phyloP scores from a whole-genome alignment of 2,888 invertebrate genomes.

The Leucoma salicis region DNA sequence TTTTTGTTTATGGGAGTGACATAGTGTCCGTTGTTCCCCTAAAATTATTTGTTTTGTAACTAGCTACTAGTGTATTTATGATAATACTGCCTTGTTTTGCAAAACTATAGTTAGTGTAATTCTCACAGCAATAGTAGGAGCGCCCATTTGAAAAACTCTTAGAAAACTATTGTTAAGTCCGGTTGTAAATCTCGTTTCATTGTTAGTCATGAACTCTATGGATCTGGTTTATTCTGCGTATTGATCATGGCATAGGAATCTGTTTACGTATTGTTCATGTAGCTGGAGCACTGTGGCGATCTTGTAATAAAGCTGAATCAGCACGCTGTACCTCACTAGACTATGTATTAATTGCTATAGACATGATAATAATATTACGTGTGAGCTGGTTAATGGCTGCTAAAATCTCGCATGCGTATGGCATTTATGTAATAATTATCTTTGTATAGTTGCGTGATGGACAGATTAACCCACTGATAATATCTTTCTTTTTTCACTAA shows the following conservation, averaged over 20 bases:
- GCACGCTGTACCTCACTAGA: constrained; percentile 72
- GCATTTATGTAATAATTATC: constrained; percentile 54
- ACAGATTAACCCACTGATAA: constrained; percentile 67
- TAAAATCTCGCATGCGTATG: constrained; percentile 62
- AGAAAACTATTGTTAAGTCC: constrained; percentile 31
- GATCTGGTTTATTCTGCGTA: constrained; percentile 56
- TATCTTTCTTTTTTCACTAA: too few relatives aligned
- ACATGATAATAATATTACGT: constrained; percentile 65
- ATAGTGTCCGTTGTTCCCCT: too few relatives aligned
- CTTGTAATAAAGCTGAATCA: constrained; percentile 64
- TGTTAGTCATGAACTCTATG: constrained; percentile 43
- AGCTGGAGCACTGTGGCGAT: constrained; percentile 45
- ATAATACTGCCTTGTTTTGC: too few relatives aligned
- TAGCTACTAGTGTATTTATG: too few relatives aligned
- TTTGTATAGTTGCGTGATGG: constrained; percentile 48
- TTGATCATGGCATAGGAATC: constrained; percentile 62
- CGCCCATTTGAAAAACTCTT: too few relatives aligned
- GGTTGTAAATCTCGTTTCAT: constrained; percentile 38
- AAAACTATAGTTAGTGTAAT: too few relatives aligned
- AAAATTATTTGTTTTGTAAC: too few relatives aligned
- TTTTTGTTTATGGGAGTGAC: constrained; percentile 29
- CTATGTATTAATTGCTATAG: constrained; percentile 72
- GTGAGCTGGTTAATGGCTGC: constrained; percentile 60
- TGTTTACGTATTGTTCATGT: constrained; percentile 59
- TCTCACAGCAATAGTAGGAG: too few relatives aligned